Evolutionary conservation across 2,113 vertebrate genomes (phyloP).

Genomic region (Petroica traversi): DNA sequence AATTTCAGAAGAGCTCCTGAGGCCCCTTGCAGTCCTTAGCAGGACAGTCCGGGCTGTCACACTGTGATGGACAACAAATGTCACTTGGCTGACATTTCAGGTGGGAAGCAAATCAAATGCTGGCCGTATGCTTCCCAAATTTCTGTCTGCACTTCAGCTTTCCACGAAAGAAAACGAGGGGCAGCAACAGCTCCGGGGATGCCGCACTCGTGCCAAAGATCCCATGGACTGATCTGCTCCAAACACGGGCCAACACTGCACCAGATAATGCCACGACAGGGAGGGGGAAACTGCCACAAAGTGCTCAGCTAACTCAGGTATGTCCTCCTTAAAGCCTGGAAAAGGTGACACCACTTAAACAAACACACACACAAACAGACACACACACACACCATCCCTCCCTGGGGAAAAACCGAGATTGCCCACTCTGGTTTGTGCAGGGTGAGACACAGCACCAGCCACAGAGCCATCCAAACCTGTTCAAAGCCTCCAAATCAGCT

Average conservation of each 20-base stretch:
- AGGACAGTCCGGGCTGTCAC: background rate
- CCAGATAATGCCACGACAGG: fast-evolving
- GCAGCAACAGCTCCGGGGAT: background rate
- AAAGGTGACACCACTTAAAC: background rate
- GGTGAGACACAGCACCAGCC: background rate
- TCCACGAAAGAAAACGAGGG: background rate
- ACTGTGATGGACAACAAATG: background rate
- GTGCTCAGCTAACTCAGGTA: background rate
- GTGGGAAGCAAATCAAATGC: background rate
- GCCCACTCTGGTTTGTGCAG: background rate
- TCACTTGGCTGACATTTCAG: slow-evolving; percentile 17
- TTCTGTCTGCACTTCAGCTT: background rate
- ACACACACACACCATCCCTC: background rate
- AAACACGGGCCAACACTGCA: background rate
- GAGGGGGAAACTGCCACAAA: background rate
- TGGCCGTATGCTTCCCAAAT: background rate
- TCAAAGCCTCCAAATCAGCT: background rate
- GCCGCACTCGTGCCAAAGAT: background rate
- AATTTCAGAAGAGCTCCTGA: background rate
- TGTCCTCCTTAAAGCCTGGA: background rate
- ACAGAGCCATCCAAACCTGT: background rate
- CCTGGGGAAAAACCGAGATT: fast-evolving
- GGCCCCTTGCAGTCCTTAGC: background rate
- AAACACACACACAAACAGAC: background rate
- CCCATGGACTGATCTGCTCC: background rate